Evolutionary conservation across 2,888 invertebrate species (phyloP).

Genomic region (Scaptomyza polygonia): DNA sequence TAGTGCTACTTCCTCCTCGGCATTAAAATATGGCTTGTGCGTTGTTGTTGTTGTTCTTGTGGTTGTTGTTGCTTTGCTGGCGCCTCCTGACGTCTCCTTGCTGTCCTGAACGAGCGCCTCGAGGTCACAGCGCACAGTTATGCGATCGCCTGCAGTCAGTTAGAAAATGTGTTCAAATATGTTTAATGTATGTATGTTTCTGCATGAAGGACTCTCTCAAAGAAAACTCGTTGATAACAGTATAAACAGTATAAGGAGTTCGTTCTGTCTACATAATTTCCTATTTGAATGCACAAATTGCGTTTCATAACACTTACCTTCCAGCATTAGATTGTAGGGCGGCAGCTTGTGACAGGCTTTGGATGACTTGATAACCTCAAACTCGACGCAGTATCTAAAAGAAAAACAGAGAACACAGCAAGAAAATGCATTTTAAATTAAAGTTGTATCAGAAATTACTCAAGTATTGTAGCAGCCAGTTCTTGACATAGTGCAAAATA

Average conservation of each 20-base stretch:
- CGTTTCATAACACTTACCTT: slow-evolving; percentile 86
- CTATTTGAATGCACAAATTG: neutral
- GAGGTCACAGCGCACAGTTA: slow-evolving; percentile 93
- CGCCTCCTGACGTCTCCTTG: slow-evolving; percentile 22
- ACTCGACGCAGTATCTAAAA: slow-evolving; percentile 92
- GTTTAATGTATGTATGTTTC: neutral
- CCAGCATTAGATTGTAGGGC: slow-evolving; percentile 89
- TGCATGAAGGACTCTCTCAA: neutral
- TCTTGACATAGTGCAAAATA: neutral
- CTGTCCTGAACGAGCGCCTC: slow-evolving; percentile 88
- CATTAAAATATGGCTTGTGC: slow-evolving; percentile 32
- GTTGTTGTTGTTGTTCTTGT: slow-evolving; percentile 51
- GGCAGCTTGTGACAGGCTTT: slow-evolving; percentile 92
- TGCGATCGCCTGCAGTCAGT: slow-evolving; percentile 87
- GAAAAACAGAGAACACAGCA: slow-evolving; percentile 79
- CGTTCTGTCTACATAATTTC: neutral
- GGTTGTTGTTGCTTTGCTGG: slow-evolving; percentile 45
- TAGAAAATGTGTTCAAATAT: neutral
- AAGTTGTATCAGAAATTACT: neutral
- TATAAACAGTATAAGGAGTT: too few species aligned
- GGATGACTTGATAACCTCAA: slow-evolving; percentile 92
- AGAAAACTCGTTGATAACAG: neutral
- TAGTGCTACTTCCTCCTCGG: slow-evolving; percentile 2
- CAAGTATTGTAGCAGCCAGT: neutral
- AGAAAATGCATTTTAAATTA: neutral